Evolutionary conservation across 1,140 invertebrate species (phyloP).

Genomic region (Lordiphosa mommai): DNA sequence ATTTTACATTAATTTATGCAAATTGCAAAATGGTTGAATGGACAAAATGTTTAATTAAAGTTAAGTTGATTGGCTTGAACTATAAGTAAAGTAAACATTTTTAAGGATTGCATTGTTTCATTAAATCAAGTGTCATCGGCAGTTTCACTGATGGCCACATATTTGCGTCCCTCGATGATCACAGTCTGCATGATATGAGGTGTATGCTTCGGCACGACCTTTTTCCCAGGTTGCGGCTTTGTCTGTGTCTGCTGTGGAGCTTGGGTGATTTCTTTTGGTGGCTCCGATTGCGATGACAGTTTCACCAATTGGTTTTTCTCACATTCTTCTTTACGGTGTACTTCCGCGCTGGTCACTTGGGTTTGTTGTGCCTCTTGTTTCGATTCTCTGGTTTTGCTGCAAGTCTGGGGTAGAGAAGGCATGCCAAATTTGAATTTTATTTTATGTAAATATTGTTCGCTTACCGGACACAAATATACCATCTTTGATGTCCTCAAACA

Average conservation of each 20-base stretch:
- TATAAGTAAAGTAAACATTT: not conserved
- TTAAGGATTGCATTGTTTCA: not conserved
- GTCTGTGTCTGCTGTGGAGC: not conserved
- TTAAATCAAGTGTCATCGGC: constrained; percentile 12
- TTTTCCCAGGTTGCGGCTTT: not conserved
- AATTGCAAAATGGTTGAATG: too few relatives aligned
- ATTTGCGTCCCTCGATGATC: constrained; percentile 36
- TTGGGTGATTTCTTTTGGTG: too few relatives aligned
- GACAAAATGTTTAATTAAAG: too few relatives aligned
- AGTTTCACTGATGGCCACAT: constrained; percentile 37
- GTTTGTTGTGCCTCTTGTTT: not conserved
- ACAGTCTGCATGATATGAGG: constrained; percentile 40
- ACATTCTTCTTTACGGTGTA: too few relatives aligned
- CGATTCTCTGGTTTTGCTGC: not conserved
- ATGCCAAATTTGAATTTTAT: not conserved
- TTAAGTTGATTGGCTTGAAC: too few relatives aligned
- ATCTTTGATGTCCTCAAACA: constrained; percentile 14
- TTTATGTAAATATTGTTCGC: not conserved
- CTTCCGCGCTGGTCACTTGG: too few relatives aligned
- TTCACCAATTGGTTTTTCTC: too few relatives aligned
- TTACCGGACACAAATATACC: constrained; percentile 47
- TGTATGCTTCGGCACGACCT: not conserved
- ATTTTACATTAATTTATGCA: too few relatives aligned
- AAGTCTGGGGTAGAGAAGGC: constrained; percentile 4
- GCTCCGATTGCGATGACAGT: too few relatives aligned